Evolutionary conservation across 2,888 invertebrate genomes (phyloP).

Genomic region (Zeuzera pyrina): DNA sequence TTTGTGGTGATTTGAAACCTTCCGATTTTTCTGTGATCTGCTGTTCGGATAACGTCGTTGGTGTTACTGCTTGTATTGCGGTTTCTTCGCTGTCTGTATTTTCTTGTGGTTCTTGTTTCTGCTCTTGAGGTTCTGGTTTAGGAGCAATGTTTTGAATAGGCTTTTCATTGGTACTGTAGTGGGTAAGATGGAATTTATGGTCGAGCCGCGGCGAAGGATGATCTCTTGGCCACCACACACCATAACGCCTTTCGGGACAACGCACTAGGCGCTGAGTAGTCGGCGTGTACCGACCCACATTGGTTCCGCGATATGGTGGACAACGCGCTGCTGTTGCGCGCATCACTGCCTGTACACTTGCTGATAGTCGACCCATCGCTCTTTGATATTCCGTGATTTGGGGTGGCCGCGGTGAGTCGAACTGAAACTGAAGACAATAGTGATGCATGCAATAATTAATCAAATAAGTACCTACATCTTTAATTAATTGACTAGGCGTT

Average conservation of each 20-base stretch:
- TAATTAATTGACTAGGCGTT: not conserved
- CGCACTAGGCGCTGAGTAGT: constrained; percentile 48
- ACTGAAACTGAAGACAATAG: constrained; percentile 44
- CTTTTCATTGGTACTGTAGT: constrained; percentile 16
- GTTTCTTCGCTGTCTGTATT: constrained; percentile 20
- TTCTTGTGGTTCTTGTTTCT: constrained; percentile 17
- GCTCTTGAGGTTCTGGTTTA: constrained; percentile 21
- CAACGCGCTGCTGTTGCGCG: constrained; percentile 46
- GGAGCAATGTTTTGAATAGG: not conserved
- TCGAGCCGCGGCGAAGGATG: constrained; percentile 40
- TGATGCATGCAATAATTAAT: not conserved
- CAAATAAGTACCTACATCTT: no score
- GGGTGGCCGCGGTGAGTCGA: constrained; percentile 50
- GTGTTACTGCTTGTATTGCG: constrained; percentile 15
- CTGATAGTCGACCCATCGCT: constrained; percentile 48
- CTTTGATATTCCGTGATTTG: constrained; percentile 47
- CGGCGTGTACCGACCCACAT: constrained; percentile 56
- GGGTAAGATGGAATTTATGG: constrained; percentile 32
- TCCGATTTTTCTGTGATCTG: constrained; percentile 24
- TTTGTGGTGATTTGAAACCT: constrained; percentile 20
- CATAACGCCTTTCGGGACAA: constrained; percentile 42
- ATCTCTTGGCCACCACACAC: constrained; percentile 54
- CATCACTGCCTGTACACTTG: constrained; percentile 53
- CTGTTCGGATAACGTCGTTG: constrained; percentile 16
- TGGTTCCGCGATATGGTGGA: constrained; percentile 54